Evolutionary conservation across 2,888 invertebrate genomes (phyloP), one percentile per base, ranked within the genome.

Genomic region (Dermolepida albohirtum): DNA sequence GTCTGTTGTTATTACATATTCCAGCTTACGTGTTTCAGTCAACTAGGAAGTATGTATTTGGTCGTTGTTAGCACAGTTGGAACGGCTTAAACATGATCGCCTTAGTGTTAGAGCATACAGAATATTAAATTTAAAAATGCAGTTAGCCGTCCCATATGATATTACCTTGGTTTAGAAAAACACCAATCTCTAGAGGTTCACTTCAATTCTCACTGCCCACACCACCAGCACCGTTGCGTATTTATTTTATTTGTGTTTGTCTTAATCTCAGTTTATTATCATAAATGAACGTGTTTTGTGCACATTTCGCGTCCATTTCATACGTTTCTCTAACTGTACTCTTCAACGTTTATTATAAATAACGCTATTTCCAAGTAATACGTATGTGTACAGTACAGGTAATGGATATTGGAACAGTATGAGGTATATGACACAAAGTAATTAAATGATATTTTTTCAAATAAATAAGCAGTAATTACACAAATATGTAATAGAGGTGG

Each of bases 31-130:
- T 22, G 22, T 22, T 22, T 51, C 51, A 12, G 34, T 52, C 34
- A 52, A 43, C 17, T 40, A 64, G 64, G 64, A 64, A 64, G 22
- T 22, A 22, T 22, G 64, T 64, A 52, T 64, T 52, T 43, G 51
- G 64, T 41, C 29, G 17, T 52, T 54, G 51, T 43, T 64, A 27
- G 34, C 52, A 22, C 52, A 52, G 43, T 40, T 52, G 64, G 14
- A 16, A 43, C 27, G 52, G 29, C 52, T 64, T 62, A 64, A 51
- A 27, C 52, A 27, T 64, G 52, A 64, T 64, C 64, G 64, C 43
- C 64, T 64, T 64, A 54, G 64, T 62, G 44, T 64, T 64, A 52
- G 64, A 64, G 52, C 52, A 52, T 43, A 64, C 54, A 52, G 52
- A 27, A 52, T 51, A 43, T 51, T 41, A 51, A 64, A 64, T 64